A percentile compares a stretch with the other conserved stretches of the same genome.
phyloP scores from a whole-genome alignment of 2,888 invertebrate genomes.

The Andrena dorsata region DNA sequence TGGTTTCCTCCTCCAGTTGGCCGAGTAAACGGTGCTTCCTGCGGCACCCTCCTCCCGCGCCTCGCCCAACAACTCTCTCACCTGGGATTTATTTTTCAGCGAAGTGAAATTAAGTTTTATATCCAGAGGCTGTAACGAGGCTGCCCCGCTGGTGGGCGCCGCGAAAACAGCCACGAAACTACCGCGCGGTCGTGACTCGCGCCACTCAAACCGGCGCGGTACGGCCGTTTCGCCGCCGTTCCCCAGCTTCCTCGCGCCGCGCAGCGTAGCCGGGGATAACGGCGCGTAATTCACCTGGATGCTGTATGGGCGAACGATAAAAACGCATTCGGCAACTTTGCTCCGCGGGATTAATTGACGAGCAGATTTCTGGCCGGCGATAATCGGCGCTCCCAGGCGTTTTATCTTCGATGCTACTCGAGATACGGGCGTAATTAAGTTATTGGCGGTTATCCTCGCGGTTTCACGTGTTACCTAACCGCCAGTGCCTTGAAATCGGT shows the following conservation, averaged over 20 bases:
- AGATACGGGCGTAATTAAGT: conserved; percentile 40
- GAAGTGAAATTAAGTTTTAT: conserved; percentile 78
- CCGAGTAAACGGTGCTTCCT: conserved; percentile 58
- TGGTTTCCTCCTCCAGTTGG: conserved; percentile 47
- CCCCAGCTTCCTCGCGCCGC: conserved; percentile 13
- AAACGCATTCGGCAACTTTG: conserved; percentile 25
- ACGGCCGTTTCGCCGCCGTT: conserved; percentile 3
- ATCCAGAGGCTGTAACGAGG: conserved; percentile 72
- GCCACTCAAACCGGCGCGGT: conserved; percentile 34
- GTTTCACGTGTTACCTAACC: conserved; percentile 19
- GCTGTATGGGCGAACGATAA: conserved; percentile 26
- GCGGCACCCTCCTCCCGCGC: conserved; percentile 21
- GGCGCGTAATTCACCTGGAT: conserved; percentile 18
- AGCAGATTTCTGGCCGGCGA: conserved; percentile 9
- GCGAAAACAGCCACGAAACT: conserved; percentile 61
- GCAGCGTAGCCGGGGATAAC: conserved; percentile 22
- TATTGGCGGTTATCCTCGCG: conserved; percentile 21
- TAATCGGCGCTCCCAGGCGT: conserved; percentile 6
- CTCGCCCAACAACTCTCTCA: conserved; percentile 32
- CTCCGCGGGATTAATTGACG: conserved; percentile 40
- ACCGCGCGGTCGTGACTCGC: conserved; percentile 66
- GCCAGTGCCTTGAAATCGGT: background rate
- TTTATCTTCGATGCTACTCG: conserved; percentile 22
- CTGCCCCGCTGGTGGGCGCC: conserved; percentile 59
- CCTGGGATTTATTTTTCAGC: conserved; percentile 73